Evolutionary conservation across 1,140 invertebrate species (phyloP), one percentile per base, ranked within the genome.

Genomic region (Pemphigus obesinymphae): DNA sequence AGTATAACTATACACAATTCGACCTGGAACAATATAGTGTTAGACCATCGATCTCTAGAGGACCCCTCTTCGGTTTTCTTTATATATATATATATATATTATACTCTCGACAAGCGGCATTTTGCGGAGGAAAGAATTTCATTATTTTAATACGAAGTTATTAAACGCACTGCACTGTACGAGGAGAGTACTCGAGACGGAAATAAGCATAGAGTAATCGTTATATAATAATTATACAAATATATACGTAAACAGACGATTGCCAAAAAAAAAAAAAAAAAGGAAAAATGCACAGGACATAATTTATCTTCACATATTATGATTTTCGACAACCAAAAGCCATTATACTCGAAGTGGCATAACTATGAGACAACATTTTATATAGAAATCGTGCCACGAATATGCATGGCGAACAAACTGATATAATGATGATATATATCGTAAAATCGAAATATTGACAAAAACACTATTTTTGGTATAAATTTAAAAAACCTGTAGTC

Each of bases 81-180:
- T n/a, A n/a, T n/a, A n/a, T n/a, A n/a, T n/a, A n/a, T n/a, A n/a
- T n/a, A n/a, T n/a, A n/a, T n/a, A n/a, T 26, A 40, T 5, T 31
- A 23, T 26, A 11, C 31, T 48, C 31, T 11, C 26, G 15, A 48
- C 68, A 20, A 72, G 26, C 40, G n/a, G 37, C 37, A 5, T 72
- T 72, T 7, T n/a, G 34, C 3, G 6, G 43, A 78, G n/a, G 13
- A 43, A 78, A 23, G 75, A 78, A 78, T 78, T 78, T 78, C 53
- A 78, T 78, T 78, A 58, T 43, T 45, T 45, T 7, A 26, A 61
- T 40, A 58, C 37, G 31, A 78, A 23, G 55, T 11, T 11, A 45
- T 29, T 23, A 3, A 23, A 26, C 58, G 26, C 45, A 48, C n/a
- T n/a, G n/a, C n/a, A n/a, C n/a, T n/a, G n/a, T n/a, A n/a, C n/a